These are phyloP conservation scores for Melitaea athalia DNA, from an alignment of 2,888 invertebrate species.

Conservation along the genomic window DNA sequence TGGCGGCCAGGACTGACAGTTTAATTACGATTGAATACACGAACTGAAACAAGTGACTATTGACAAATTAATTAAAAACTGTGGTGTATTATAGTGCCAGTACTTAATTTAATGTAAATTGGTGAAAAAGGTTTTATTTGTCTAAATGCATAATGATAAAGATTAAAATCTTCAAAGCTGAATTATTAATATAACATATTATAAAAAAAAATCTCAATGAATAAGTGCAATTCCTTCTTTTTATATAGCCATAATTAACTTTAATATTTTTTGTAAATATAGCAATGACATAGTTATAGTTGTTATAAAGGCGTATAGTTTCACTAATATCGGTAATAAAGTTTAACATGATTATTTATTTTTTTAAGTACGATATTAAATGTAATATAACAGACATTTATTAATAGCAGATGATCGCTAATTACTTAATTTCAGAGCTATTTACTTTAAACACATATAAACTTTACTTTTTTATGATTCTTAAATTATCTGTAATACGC, in stretches of 20 bases:
- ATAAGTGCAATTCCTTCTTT: conserved; percentile 38
- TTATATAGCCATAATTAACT: conserved; percentile 34
- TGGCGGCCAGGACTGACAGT: conserved; percentile 37
- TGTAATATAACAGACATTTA: conserved; percentile 30
- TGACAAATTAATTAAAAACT: conserved; percentile 29
- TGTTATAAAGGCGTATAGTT: conserved; percentile 34
- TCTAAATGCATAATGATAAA: conserved; percentile 6
- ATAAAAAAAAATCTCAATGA: conserved; percentile 16
- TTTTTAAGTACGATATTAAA: conserved; percentile 36
- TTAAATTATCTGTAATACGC: conserved; percentile 24
- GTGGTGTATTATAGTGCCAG: conserved; percentile 40
- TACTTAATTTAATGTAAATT: conserved; percentile 33
- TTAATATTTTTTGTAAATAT: conserved; percentile 35
- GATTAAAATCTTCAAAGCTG: conserved; percentile 14
- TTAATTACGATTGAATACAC: conserved; percentile 27
- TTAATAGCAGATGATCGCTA: conserved; percentile 34
- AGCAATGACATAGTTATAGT: conserved; percentile 30
- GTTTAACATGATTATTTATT: conserved; percentile 35
- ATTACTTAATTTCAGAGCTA: conserved; percentile 33
- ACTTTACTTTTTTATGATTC: conserved; percentile 33
- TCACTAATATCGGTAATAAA: conserved; percentile 30
- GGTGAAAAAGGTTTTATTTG: conserved; percentile 8
- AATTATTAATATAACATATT: conserved; percentile 19
- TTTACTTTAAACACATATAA: conserved; percentile 31
- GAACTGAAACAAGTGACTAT: conserved; percentile 27